Percentiles rank a stretch among this genome's conserved stretches.
Conservation (phyloP, 2,797 vertebrate genomes). For the Mustela erminea region DNA sequence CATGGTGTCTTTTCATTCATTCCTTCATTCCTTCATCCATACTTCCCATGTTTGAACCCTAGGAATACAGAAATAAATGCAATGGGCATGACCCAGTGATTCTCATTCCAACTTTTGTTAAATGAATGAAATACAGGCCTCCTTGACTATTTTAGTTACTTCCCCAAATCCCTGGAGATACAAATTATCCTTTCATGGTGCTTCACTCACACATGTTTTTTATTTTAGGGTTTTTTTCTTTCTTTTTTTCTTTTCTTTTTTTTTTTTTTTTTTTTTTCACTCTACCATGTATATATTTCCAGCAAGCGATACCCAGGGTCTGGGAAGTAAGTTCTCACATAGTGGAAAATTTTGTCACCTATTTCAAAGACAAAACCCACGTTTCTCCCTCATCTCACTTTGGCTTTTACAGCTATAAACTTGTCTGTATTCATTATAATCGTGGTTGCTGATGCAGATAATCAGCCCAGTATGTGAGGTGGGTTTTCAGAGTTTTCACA, state of each 20-base stretch:
- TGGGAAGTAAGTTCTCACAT: conserved; percentile 74
- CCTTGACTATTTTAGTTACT: conserved; percentile 53
- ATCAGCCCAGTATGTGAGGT: conserved; percentile 63
- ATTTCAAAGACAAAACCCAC: conserved; percentile 74
- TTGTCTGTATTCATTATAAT: conserved; percentile 66
- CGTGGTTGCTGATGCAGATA: conserved; percentile 45
- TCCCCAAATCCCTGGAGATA: conserved; percentile 45
- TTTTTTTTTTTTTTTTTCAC: too few relatives aligned
- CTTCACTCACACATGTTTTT: conserved; percentile 72
- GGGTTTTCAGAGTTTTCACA: conserved; percentile 26
- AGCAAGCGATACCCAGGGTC: conserved; percentile 61
- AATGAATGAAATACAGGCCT: conserved; percentile 48
- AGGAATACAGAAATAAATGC: neutral
- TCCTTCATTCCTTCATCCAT: neutral
- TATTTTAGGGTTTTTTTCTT: conserved; percentile 56
- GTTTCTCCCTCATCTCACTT: conserved; percentile 67
- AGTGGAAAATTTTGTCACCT: conserved; percentile 73
- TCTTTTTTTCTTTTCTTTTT: neutral
- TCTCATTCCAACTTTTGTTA: neutral
- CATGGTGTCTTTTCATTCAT: neutral
- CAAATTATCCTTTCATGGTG: conserved; percentile 68
- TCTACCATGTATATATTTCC: conserved; percentile 55
- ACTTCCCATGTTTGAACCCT: neutral
- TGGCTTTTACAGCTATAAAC: conserved; percentile 68
- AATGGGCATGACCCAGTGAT: neutral